Conservation (phyloP, 2,888 invertebrate species). For the Dorcus hopei region DNA sequence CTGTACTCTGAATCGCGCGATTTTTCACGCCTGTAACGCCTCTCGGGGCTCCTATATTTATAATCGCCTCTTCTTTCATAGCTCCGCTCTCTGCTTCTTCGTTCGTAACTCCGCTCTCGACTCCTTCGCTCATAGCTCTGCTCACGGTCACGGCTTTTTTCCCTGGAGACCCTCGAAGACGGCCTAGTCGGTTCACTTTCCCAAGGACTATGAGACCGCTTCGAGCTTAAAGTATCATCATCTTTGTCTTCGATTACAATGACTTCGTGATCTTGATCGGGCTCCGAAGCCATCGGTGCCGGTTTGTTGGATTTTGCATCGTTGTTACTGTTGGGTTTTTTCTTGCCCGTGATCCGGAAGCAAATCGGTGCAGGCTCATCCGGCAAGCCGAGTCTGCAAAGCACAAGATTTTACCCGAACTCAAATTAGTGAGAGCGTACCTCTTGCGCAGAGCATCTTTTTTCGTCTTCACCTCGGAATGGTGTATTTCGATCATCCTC, state of each 20-base stretch:
- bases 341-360: slow-evolving; percentile 42
- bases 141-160: slow-evolving; percentile 18
- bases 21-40: slow-evolving; percentile 8
- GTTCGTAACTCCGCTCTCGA: slow-evolving; percentile 21
- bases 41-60: slow-evolving; percentile 9
- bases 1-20: slow-evolving; percentile 7
- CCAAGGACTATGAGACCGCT: slow-evolving; percentile 47
- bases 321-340: slow-evolving; percentile 21
- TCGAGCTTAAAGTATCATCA: slow-evolving; percentile 24
- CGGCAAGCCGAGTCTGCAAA: slow-evolving; percentile 35
- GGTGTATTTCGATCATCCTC: slow-evolving; percentile 75
- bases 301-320: slow-evolving; percentile 27
- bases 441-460: slow-evolving; percentile 68
- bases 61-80: slow-evolving; percentile 18
- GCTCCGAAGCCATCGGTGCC: slow-evolving; percentile 39
- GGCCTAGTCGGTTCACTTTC: slow-evolving; percentile 34
- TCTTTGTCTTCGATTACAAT: slow-evolving; percentile 45
- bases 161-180: slow-evolving; percentile 13
- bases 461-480: slow-evolving; percentile 62
- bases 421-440: slow-evolving; percentile 18
- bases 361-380: slow-evolving; percentile 45
- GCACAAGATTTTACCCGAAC: not conserved
- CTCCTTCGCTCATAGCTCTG: slow-evolving; percentile 34
- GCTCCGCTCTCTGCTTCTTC: slow-evolving; percentile 27
- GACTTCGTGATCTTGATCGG: slow-evolving; percentile 44